A percentile compares a stretch with the other conserved stretches of the same genome.
Conservation (phyloP, 1,140 invertebrate species). For the Oryctes rhinoceros region DNA sequence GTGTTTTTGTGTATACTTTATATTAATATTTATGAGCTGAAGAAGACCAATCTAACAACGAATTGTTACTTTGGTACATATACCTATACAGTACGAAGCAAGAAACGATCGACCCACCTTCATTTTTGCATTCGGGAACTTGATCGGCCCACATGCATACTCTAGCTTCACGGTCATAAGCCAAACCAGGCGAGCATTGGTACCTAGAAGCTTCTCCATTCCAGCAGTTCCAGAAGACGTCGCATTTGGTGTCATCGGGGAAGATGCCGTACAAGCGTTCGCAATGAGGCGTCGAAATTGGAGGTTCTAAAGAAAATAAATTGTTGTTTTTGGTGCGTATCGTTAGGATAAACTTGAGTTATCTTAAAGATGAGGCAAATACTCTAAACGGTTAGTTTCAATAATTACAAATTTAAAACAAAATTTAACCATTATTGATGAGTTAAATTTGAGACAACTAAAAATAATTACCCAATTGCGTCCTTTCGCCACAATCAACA, state of each 20-base stretch:
- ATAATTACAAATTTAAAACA: no score
- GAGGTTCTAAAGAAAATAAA: constrained; percentile 72
- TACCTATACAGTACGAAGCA: no score
- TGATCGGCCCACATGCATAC: constrained; percentile 96
- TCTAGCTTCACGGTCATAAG: constrained; percentile 89
- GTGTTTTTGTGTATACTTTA: no score
- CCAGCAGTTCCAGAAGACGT: constrained; percentile 97
- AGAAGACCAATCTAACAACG: no score
- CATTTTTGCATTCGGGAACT: constrained; percentile 88
- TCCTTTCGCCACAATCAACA: constrained; percentile 90
- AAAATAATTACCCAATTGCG: constrained; percentile 75
- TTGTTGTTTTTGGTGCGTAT: no score
- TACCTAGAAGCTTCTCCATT: constrained; percentile 92
- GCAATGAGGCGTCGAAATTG: constrained; percentile 87
- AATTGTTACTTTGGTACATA: no score
- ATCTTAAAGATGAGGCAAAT: no score
- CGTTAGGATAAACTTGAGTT: no score
- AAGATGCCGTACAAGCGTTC: constrained; percentile 91
- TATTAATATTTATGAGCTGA: no score
- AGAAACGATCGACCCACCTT: constrained; percentile 68
- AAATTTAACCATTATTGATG: no score
- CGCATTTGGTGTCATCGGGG: constrained; percentile 86
- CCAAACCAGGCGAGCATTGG: constrained; percentile 92
- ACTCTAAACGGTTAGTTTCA: no score
- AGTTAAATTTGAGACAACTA: constrained; percentile 26